Evolutionary conservation across 2,888 invertebrate species (phyloP).

Genomic region (Nomada fucata): DNA sequence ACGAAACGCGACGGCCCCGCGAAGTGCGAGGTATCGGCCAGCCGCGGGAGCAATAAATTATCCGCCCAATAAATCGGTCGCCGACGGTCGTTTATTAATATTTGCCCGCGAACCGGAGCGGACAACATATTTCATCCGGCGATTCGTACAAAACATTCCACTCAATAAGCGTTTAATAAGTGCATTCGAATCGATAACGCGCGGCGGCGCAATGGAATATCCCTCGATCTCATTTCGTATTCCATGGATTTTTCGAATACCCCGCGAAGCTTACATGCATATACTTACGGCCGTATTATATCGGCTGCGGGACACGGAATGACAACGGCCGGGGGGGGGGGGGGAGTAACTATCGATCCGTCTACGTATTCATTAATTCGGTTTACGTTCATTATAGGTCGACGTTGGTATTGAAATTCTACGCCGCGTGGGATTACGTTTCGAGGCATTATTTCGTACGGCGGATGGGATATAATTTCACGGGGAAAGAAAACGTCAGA

Average conservation of each 20-base stretch:
- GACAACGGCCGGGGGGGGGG: neutral
- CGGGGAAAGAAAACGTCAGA: neutral
- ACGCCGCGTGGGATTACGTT: neutral
- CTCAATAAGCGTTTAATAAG: constrained; percentile 27
- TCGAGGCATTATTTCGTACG: neutral
- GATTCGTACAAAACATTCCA: constrained; percentile 19
- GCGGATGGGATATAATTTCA: neutral
- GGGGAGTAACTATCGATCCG: neutral
- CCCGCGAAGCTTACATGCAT: neutral
- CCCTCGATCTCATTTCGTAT: neutral
- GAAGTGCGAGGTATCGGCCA: constrained; percentile 5
- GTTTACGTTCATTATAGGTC: constrained; percentile 6
- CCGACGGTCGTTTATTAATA: constrained; percentile 23
- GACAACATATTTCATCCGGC: constrained; percentile 21
- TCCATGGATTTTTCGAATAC: constrained; percentile 11
- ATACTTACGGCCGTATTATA: neutral
- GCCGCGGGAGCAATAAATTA: constrained; percentile 8
- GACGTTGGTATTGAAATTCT: neutral
- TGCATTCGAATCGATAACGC: constrained; percentile 13
- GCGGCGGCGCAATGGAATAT: constrained; percentile 3
- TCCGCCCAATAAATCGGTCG: neutral
- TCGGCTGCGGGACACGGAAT: neutral
- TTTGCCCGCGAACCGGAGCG: neutral
- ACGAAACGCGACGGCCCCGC: constrained; percentile 31
- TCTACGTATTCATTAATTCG: neutral